Percentiles rank a stretch among this genome's conserved stretches.
These are phyloP conservation scores for Streptopelia turtur DNA, from an alignment of 2,797 vertebrate species.

Conservation along the genomic window DNA sequence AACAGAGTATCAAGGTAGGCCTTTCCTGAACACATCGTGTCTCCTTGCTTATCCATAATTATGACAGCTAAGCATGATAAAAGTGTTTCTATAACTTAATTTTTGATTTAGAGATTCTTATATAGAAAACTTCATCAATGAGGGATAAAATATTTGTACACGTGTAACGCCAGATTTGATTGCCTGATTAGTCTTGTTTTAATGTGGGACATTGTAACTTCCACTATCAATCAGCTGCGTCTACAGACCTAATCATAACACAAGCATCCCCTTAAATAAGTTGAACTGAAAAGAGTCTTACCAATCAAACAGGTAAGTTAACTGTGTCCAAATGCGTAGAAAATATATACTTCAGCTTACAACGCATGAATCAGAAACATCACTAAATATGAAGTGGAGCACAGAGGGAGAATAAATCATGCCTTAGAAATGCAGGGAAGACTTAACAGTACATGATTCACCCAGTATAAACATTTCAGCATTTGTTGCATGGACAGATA, in stretches of 20 bases:
- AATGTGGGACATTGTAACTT: not conserved
- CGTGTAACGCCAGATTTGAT: not conserved
- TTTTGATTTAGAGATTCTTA: not conserved
- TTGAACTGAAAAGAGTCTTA: not conserved
- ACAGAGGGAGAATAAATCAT: not conserved
- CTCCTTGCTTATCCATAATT: not conserved
- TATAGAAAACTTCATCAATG: not conserved
- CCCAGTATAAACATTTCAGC: not conserved
- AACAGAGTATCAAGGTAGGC: not conserved
- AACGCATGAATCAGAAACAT: not conserved
- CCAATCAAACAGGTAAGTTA: not conserved
- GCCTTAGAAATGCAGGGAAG: not conserved
- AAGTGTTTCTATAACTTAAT: not conserved
- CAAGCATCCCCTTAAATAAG: not conserved
- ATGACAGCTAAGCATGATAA: not conserved
- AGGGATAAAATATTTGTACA: not conserved
- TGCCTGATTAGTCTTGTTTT: not conserved
- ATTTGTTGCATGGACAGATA: not conserved
- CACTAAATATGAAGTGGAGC: not conserved
- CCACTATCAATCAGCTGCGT: not conserved
- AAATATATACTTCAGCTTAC: not conserved
- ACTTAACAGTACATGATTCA: not conserved
- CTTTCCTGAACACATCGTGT: not conserved
- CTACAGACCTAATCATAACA: not conserved
- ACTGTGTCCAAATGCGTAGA: not conserved